Evolutionary conservation across 2,888 invertebrate genomes (phyloP), one percentile per base, ranked within the genome.

Genomic region (Epiblema foenella): DNA sequence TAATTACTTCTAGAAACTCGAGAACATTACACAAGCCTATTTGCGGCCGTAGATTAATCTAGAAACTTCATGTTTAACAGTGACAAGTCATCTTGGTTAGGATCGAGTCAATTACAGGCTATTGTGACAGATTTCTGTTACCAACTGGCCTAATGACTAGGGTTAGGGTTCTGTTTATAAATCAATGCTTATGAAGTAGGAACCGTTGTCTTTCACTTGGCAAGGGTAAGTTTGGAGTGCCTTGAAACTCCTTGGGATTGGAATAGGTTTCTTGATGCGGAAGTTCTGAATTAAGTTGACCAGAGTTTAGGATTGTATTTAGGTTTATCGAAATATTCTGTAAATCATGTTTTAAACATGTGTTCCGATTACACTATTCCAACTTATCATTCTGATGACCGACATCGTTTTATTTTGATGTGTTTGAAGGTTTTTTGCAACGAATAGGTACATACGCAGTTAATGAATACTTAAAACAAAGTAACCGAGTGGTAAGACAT

Each of bases 21-120:
- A 15, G 66, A 60, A 46, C 54, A 62, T 60, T 58, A 70, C 65
- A 65, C 66, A 70, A 66, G 70, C 52, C 46, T 54, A 59, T 70
- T 66, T 52, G 69, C 29, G 64, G 69, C 18, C 39, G 68, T 74
- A 81, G 77, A 80, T 81, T 83, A 80, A 81, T 83, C 78, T 76
- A 75, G 77, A 75, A 82, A 83, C 77, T 82, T 77, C 77, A 78
- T 77, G 80, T 75, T 76, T 54, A 37, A 51, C 54, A 39, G 49
- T 69, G 69, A 65, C 69, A 59, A 69, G 69, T 29, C 54, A 56
- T 39, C 37, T 17, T 11, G 46, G 59, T 51, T 51, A 67, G 58
- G 57, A 37, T 37, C 24, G 37, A 54, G 59, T 60, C 46, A 33
- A 70, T 56, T 70, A 56, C 29, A 46, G 10, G 29, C 29, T 24